phyloP scores from a whole-genome alignment of 1,140 invertebrate species.

The silkworm (Bombyx mori) region DNA sequence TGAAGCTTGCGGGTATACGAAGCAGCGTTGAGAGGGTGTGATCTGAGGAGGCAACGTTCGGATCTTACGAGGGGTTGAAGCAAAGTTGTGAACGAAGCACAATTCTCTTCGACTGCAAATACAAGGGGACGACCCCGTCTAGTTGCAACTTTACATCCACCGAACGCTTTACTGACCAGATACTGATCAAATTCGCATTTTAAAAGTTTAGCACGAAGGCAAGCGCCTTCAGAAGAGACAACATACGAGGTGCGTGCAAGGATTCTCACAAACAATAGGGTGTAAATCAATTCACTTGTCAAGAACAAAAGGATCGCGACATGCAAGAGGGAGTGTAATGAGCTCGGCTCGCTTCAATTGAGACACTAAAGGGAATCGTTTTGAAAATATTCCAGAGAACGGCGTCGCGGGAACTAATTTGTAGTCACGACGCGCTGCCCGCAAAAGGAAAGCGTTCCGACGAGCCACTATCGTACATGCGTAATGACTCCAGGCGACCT shows the following conservation, averaged over 20 bases:
- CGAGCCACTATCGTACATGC: constrained; percentile 32
- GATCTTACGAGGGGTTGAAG: constrained; percentile 6
- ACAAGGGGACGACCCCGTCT: constrained; percentile 31
- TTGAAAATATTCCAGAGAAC: constrained; percentile 30
- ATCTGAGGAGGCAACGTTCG: constrained; percentile 22
- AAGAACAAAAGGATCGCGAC: constrained; percentile 39
- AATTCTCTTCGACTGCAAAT: constrained; percentile 40
- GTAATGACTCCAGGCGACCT: constrained; percentile 48
- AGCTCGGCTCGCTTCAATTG: constrained; percentile 37
- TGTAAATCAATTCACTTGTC: constrained; percentile 51
- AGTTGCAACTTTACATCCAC: constrained; percentile 51
- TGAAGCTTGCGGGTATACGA: too few species aligned
- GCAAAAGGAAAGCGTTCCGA: constrained; percentile 39
- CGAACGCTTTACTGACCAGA: constrained; percentile 21
- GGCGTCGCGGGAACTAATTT: constrained; percentile 43
- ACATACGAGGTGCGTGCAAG: constrained; percentile 21
- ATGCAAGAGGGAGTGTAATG: constrained; percentile 35
- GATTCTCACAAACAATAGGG: constrained; percentile 33
- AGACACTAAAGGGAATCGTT: constrained; percentile 38
- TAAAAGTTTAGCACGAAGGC: constrained; percentile 31
- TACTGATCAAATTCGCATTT: constrained; percentile 39
- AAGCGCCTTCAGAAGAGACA: constrained; percentile 16
- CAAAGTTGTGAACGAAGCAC: constrained; percentile 28
- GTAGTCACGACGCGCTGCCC: constrained; percentile 30
- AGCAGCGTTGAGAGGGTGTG: constrained; percentile 22